Percentiles rank a stretch among this genome's conserved stretches.
Conservation (phyloP, 2,113 vertebrate species). For the Diadophis punctatus region DNA sequence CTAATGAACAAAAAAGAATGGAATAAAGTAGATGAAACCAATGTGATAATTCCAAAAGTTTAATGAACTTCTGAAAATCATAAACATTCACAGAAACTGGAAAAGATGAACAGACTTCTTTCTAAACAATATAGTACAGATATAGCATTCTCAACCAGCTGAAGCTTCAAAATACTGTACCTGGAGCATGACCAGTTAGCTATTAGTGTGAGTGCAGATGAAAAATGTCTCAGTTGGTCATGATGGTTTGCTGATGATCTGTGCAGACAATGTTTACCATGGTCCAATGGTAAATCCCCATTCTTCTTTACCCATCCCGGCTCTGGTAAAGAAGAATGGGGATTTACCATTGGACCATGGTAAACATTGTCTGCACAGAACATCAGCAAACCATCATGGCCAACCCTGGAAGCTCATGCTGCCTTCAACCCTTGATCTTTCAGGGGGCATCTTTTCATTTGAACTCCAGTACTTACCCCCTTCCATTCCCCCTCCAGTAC, state of each 20-base stretch:
- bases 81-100: background rate
- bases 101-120: background rate
- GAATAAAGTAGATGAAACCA: background rate
- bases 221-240: background rate
- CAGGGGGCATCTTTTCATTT: background rate
- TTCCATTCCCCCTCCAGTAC: background rate
- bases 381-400: background rate
- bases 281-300: too few species aligned
- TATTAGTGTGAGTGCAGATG: background rate
- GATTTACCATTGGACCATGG: background rate
- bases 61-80: background rate
- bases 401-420: background rate
- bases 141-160: background rate
- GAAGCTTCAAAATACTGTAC: background rate
- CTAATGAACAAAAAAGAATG: background rate
- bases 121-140: background rate
- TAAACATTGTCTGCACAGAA: background rate
- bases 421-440: background rate
- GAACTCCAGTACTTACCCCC: background rate
- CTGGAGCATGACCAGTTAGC: background rate
- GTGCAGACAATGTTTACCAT: too few species aligned
- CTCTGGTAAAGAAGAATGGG: background rate
- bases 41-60: background rate
- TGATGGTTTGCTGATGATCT: too few species aligned
- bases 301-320: too few species aligned